Evolutionary conservation across 2,113 vertebrate species (phyloP).

Genomic region (Lipophrys pholis): DNA sequence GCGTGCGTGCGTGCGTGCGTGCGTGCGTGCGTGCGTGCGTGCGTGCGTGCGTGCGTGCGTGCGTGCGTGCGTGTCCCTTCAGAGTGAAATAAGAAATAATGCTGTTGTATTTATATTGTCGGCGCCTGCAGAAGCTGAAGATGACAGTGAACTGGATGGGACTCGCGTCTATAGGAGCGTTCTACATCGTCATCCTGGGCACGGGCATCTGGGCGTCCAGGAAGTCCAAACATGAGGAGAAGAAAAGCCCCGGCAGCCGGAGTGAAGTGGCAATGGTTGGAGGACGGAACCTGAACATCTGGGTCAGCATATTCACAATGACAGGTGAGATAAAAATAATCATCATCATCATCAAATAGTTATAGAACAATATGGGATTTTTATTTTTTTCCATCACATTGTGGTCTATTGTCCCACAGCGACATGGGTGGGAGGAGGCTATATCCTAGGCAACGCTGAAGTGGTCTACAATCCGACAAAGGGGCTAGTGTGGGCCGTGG

Average conservation of each 20-base stretch:
- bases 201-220: constrained; percentile 75
- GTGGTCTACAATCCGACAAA: constrained; percentile 80
- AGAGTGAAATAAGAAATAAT: too few relatives aligned
- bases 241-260: constrained; percentile 57
- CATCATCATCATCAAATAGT: too few relatives aligned
- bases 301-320: constrained; percentile 78
- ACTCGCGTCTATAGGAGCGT: constrained; percentile 37
- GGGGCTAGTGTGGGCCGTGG: constrained; percentile 81
- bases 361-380: too few relatives aligned
- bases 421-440: constrained; percentile 85
- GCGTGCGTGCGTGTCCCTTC: too few relatives aligned
- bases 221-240: constrained; percentile 79
- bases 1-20: too few relatives aligned
- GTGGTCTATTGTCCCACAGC: constrained; percentile 60
- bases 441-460: constrained; percentile 83
- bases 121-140: too few relatives aligned
- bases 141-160: constrained; percentile 49
- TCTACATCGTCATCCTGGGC: constrained; percentile 40
- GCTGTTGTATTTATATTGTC: too few relatives aligned
- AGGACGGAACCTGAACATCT: constrained; percentile 77
- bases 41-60: too few relatives aligned
- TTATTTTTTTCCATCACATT: too few relatives aligned
- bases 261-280: constrained; percentile 82
- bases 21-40: too few relatives aligned
- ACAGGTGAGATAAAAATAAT: too few relatives aligned